Evolutionary conservation across 1,140 invertebrate species (phyloP).

Genomic region (Drosophila prosaltans): DNA sequence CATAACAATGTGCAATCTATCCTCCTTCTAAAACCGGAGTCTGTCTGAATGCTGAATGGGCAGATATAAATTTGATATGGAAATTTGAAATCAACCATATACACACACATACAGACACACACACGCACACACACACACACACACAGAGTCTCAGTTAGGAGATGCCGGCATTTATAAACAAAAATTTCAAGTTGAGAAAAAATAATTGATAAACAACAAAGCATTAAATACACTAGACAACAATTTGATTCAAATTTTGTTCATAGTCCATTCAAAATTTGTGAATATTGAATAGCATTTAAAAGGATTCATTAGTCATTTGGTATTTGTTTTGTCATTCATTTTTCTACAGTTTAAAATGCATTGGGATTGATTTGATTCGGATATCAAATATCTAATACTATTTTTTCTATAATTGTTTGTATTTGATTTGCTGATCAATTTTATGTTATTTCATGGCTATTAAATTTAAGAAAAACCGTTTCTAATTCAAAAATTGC

Average conservation of each 20-base stretch:
- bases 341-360: too few species aligned
- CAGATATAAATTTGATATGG: conserved; percentile 13
- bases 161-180: conserved; percentile 58
- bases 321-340: too few species aligned
- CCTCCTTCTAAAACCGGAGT: background rate
- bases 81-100: background rate
- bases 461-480: too few species aligned
- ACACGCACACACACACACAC: conserved; percentile 12
- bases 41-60: conserved; percentile 15
- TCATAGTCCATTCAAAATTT: too few species aligned
- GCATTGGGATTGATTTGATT: too few species aligned
- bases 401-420: too few species aligned
- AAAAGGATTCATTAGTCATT: too few species aligned
- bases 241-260: conserved; percentile 11
- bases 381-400: too few species aligned
- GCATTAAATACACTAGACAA: background rate
- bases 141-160: conserved; percentile 7
- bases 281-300: too few species aligned
- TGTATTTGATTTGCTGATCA: too few species aligned
- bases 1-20: conserved; percentile 47
- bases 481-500: too few species aligned
- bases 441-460: too few species aligned
- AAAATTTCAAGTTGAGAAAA: conserved; percentile 39
- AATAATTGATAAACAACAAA: background rate
- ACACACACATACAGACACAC: background rate